Conservation (phyloP, 2,888 invertebrate genomes). For the Lepidocyrtoides sp. region DNA sequence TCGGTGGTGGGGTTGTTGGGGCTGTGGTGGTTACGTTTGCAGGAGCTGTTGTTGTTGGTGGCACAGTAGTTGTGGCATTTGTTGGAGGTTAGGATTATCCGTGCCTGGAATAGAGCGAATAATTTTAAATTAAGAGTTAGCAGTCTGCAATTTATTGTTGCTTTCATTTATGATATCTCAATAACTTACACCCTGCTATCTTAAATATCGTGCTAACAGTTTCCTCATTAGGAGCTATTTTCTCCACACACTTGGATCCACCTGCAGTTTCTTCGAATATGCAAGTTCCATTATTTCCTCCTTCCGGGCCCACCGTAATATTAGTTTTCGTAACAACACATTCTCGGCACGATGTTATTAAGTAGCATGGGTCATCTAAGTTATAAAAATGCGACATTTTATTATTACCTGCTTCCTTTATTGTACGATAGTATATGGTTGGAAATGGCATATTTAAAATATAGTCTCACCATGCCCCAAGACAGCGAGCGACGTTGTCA, state of each 20-base stretch:
- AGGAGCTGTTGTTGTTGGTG: slow-evolving; percentile 71
- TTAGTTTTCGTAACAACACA: slow-evolving; percentile 32
- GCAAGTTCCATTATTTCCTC: slow-evolving; percentile 51
- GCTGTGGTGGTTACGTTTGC: slow-evolving; percentile 18
- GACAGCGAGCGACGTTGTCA: slow-evolving; percentile 58
- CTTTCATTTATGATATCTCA: no score
- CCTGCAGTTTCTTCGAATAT: slow-evolving; percentile 8
- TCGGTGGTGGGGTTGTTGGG: slow-evolving; percentile 44
- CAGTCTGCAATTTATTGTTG: no score
- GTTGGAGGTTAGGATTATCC: neutral
- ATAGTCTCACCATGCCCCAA: slow-evolving; percentile 31
- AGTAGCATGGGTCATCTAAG: slow-evolving; percentile 7
- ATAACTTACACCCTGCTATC: slow-evolving; percentile 24
- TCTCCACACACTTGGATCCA: slow-evolving; percentile 12
- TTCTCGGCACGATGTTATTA: neutral
- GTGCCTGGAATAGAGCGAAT: no score
- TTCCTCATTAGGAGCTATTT: neutral
- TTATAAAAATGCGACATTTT: neutral
- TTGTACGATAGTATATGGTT: no score
- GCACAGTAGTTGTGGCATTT: slow-evolving; percentile 78
- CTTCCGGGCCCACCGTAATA: neutral
- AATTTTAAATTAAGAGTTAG: no score
- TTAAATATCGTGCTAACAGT: neutral
- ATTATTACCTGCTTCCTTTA: neutral
- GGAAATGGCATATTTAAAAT: neutral